Base-by-base conservation (phyloP, 2,113 vertebrate species). In the Stegastes partitus region DNA sequence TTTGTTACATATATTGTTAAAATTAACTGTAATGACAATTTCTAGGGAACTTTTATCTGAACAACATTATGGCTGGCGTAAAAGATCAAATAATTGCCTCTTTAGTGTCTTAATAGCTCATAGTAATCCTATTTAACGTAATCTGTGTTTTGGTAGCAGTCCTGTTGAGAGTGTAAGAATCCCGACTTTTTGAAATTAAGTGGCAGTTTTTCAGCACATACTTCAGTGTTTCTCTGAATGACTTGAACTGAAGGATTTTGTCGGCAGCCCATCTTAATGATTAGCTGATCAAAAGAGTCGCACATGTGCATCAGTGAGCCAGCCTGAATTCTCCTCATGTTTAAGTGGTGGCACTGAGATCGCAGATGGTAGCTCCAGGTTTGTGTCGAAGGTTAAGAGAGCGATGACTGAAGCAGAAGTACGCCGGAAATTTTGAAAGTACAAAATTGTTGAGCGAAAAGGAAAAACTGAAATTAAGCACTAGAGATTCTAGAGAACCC, bases 241-340 rank as follows among this genome's bases (percentile, higher is more conserved):
- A 70, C 21, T 74, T 62, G 22, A 65, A 14, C 22, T n/a, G 5
- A 23, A 47, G 70, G 55, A 16, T 79, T 76, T 72, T 28, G 65
- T 74, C 59, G 74, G 39, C 58, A 39, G 45, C 67, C 39, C 16
- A 11, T 82, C 68, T n/a, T 16, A 25, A 61, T 51, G 64, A 73
- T 54, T 22, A 63, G 61, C 15, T 42, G 67, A 79, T 69, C 44
- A 62, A 70, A 76, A 62, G 62, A 73, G 45, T 7, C 25, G 54
- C 15, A 3, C 58, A n/a, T 59, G 50, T 47, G 66, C 54, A 18
- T 26, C 73, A 67, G 51, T 31, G 15, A 58, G 68, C 14, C 31
- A 34, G 53, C 18, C 56, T 26, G 62, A 55, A 26, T 62, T 64
- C 54, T 45, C 58, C 23, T 59, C 31, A 11, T 44, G 39, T 51